Percentiles rank a stretch among this genome's conserved stretches.
phyloP scores from a whole-genome alignment of 2,113 vertebrate genomes.

The Antechinus stuartii region DNA sequence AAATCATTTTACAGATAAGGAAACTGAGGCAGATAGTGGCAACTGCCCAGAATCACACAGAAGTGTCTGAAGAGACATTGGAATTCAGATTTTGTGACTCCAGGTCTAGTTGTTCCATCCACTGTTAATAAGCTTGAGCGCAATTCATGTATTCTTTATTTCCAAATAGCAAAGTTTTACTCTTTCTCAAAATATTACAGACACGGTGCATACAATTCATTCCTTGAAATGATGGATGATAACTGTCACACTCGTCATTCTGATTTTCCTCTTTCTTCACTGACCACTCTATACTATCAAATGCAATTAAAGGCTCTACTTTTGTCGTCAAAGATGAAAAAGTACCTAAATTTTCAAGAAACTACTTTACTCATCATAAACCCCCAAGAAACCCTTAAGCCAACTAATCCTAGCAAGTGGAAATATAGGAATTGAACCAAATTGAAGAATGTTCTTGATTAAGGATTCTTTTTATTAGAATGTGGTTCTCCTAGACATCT shows the following conservation, averaged over 20 bases:
- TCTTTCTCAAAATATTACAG: constrained; percentile 25
- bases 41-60: not conserved
- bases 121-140: constrained; percentile 31
- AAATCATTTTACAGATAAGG: not conserved
- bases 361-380: not conserved
- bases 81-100: constrained; percentile 33
- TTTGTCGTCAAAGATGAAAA: constrained; percentile 10
- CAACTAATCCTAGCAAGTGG: not conserved
- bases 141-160: constrained; percentile 16
- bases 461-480: constrained; percentile 15
- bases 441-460: not conserved
- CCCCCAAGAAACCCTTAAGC: not conserved
- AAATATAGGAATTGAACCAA: constrained; percentile 2
- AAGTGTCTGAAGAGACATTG: not conserved
- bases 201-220: not conserved
- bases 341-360: not conserved
- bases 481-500: not conserved
- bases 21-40: not conserved
- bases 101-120: constrained; percentile 24
- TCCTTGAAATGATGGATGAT: constrained; percentile 18
- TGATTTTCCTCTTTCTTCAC: not conserved
- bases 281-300: constrained; percentile 27
- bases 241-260: not conserved
- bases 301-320: not conserved
- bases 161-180: constrained; percentile 26